Base-by-base conservation (phyloP, 1,140 invertebrate species). In the Scaptomyza hsui region DNA sequence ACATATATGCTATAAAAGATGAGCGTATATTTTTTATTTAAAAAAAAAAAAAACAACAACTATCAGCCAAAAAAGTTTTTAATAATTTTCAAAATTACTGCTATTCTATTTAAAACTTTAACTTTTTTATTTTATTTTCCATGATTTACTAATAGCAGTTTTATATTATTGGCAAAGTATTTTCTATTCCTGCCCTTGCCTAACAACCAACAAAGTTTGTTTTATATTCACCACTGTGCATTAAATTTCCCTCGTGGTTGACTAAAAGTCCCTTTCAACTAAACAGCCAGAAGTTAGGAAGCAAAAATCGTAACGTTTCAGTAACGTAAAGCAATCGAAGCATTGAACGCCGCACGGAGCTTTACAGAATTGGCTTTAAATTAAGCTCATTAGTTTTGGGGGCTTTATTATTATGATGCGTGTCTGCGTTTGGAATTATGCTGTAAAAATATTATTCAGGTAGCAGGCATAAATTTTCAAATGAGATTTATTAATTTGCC, bases 181-280 rank as follows among this genome's bases (percentile, higher is more conserved):
- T 37, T 37, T n/a, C 32, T n/a, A 37, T 44, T 12, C 18, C 3
- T 3, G 15, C 18, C 29, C n/a, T 5, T 19, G 18, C 18, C 2
- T 37, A 16, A 35, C 26, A 51, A 29, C 53, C 18, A 32, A 10
- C 16, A 19, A 6, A 2, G 10, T 15, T 15, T 2, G 4, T 15
- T 2, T 15, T 4, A 29, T 42, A 73, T 19, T 76, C 70, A 76
- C 73, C 70, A 72, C 53, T 6, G 5, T 4, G 29, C 35, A 13
- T n/a, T n/a, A 47, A 72, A 73, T 76, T 72, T 73, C 70, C 70
- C 70, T 57, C n/a, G 24, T 29, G n/a, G n/a, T 44, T 15, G 13
- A 10, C 24, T 9, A 62, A 72, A 75, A 61, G 10, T 69, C 41
- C 73, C 63, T 68, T 75, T 72, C 73, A 75, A 72, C 61, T 53